Evolutionary conservation across 2,888 invertebrate genomes (phyloP), one percentile per base, ranked within the genome.

Genomic region (Lutraria lutraria): DNA sequence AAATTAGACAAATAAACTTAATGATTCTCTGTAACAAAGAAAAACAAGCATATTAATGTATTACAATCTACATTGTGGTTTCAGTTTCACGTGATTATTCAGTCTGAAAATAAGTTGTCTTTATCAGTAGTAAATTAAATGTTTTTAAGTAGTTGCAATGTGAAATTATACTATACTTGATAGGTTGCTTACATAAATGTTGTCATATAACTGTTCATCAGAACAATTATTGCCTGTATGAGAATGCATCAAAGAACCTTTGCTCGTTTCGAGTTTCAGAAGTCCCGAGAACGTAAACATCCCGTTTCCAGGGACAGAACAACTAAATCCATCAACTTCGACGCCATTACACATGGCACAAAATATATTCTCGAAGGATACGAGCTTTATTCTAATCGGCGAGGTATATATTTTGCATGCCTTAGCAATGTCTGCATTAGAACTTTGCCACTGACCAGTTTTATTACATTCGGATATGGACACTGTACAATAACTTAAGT

Each of bases 281-380:
- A 85, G 60, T 25, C 85, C 85, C 21, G 85, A 80, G 54, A 85
- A 85, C 1, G 85, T 13, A 43, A 85, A 56, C 80, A 0, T 21
- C 34, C n/a, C 54, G 16, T 21, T 54, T 3, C 6, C 10, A n/a
- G 12, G 10, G 0, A 0, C 3, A 13, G n/a, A 34, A 60, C 85
- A 85, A 6, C 25, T n/a, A 4, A 60, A n/a, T 12, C 53, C 34
- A 16, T 34, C 31, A 10, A 56, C 56, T 12, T 16, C n/a, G 0
- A 80, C 54, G 4, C 85, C 85, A 60, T 85, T 85, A 21, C 85
- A 85, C 16, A 85, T 19, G 15, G 80, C 85, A 80, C 85, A 85
- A 53, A 85, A 85, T 21, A 80, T 25, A 80, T 85, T 85, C 15
- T 60, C 53, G 25, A 56, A 85, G 21, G 29, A 13, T 15, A 25